Percentiles rank a stretch among this genome's conserved stretches.
phyloP scores from a whole-genome alignment of 1,140 invertebrate genomes.

The Drosophila varians region DNA sequence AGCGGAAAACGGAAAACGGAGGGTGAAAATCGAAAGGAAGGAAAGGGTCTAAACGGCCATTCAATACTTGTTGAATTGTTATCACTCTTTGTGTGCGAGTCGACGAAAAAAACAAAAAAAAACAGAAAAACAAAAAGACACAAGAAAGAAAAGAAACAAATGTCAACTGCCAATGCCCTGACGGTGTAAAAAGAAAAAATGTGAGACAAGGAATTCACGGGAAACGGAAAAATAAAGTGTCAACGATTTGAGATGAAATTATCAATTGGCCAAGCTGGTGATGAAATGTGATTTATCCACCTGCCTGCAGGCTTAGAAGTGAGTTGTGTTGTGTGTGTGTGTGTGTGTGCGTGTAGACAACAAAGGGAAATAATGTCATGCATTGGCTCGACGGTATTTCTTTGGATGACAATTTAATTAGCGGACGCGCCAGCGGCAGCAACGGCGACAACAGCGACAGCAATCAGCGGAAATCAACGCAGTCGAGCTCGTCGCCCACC shows the following conservation, averaged over 20 bases:
- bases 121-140: not conserved
- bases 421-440: constrained; percentile 77
- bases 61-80: constrained; percentile 69
- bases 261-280: constrained; percentile 46
- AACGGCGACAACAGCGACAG: constrained; percentile 74
- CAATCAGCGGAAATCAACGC: constrained; percentile 79
- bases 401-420: constrained; percentile 83
- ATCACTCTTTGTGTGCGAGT: constrained; percentile 6
- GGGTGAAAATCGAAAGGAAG: constrained; percentile 24
- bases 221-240: constrained; percentile 47
- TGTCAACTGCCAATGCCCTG: constrained; percentile 51
- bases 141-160: constrained; percentile 24
- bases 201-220: constrained; percentile 10
- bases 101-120: not conserved
- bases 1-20: constrained; percentile 18
- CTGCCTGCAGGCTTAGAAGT: constrained; percentile 14
- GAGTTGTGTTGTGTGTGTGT: constrained; percentile 8
- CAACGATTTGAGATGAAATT: constrained; percentile 55
- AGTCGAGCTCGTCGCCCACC: constrained; percentile 69
- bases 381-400: constrained; percentile 83
- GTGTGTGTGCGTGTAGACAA: constrained; percentile 36
- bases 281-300: constrained; percentile 46
- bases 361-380: constrained; percentile 80
- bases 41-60: constrained; percentile 38
- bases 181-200: constrained; percentile 34